Percentiles rank a stretch among this genome's conserved stretches.
phyloP scores from a whole-genome alignment of 1,140 invertebrate species.

The Lasioglossum albipes region DNA sequence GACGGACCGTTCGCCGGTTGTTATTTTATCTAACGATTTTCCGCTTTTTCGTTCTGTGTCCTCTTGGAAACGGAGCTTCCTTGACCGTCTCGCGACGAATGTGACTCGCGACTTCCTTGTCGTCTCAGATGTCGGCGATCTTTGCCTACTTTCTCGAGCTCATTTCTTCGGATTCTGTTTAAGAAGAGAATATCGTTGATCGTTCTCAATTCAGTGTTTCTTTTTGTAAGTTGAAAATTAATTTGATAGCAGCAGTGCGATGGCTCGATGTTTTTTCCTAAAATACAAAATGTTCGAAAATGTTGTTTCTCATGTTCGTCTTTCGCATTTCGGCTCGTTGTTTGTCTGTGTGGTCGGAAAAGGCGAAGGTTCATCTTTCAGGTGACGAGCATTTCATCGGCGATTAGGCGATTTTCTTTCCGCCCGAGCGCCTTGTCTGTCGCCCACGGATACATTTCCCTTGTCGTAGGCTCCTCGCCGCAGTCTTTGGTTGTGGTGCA shows the following conservation, averaged over 20 bases:
- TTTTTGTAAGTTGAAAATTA: neutral
- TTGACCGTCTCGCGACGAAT: no score
- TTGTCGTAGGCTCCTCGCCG: conserved; percentile 27
- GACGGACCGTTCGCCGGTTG: neutral
- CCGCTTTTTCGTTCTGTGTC: neutral
- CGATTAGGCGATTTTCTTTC: conserved; percentile 19
- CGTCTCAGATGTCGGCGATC: no score
- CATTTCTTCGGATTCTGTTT: neutral
- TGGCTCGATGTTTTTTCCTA: neutral
- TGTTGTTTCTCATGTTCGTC: neutral
- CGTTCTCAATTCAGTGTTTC: no score
- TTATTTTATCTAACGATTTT: neutral
- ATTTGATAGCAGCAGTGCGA: no score
- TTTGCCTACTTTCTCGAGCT: no score
- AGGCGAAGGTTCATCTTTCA: no score
- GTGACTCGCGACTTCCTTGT: no score
- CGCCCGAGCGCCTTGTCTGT: conserved; percentile 31
- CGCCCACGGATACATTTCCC: conserved; percentile 31
- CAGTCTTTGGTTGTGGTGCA: conserved; percentile 47
- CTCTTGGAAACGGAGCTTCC: neutral
- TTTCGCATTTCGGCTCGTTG: neutral
- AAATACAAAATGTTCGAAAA: neutral
- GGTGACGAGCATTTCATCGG: neutral
- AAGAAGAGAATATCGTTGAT: neutral
- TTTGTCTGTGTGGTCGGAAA: neutral